Conservation (phyloP, 2,888 invertebrate species). For the Agriopis marginaria region DNA sequence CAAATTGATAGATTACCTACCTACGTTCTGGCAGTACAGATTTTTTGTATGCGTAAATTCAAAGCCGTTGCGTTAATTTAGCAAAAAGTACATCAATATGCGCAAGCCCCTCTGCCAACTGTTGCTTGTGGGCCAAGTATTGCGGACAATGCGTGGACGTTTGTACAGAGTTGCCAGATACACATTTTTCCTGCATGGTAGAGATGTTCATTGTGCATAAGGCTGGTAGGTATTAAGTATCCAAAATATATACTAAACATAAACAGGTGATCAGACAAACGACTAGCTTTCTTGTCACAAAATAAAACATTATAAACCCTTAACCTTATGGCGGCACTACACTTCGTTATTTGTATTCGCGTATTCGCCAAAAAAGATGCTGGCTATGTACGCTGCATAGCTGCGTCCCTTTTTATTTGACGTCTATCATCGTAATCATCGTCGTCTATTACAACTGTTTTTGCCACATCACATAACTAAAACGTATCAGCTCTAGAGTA, state of each 20-base stretch:
- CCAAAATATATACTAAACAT: neutral
- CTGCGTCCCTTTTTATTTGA: no score
- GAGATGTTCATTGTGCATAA: no score
- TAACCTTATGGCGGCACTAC: no score
- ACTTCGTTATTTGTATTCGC: no score
- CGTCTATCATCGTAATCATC: no score
- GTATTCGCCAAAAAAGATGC: no score
- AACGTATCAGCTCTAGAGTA: neutral
- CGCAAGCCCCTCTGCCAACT: slow-evolving; percentile 8
- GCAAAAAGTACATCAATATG: slow-evolving; percentile 30
- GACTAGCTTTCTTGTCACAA: neutral
- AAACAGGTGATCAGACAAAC: neutral
- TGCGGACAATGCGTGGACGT: slow-evolving; percentile 53
- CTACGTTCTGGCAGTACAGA: no score
- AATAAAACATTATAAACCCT: neutral
- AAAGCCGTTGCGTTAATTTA: slow-evolving; percentile 4
- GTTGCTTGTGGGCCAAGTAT: slow-evolving; percentile 54
- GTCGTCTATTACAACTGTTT: neutral
- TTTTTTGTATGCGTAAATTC: neutral
- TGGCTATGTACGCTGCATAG: no score
- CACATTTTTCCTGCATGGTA: no score
- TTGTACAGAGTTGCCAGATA: slow-evolving; percentile 9
- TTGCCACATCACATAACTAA: neutral
- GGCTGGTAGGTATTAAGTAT: no score
- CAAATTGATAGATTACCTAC: no score